Percentiles rank a stretch among this genome's conserved stretches.
Evolutionary conservation across 2,797 vertebrate genomes (phyloP).

Genomic region (Lepidocolaptes lacrymiger): DNA sequence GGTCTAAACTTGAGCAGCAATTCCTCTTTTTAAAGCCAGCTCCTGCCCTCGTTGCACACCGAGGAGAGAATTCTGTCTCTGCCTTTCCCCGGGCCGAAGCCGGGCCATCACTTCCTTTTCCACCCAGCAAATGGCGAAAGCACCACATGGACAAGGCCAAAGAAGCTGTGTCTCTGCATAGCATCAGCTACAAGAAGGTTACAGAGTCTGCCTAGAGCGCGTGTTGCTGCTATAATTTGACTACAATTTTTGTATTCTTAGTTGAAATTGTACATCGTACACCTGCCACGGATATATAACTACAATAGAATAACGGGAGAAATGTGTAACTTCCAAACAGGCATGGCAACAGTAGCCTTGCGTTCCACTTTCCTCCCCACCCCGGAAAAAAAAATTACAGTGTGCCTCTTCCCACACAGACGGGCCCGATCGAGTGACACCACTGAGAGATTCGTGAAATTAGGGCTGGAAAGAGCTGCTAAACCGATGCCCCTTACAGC

Average conservation of each 20-base stretch:
- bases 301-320: slow-evolving; percentile 44
- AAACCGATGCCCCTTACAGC: background rate
- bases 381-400: background rate
- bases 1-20: slow-evolving; percentile 59
- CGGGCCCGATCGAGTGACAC: background rate
- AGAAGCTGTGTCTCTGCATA: slow-evolving; percentile 54
- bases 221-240: slow-evolving; percentile 44
- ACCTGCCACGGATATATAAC: slow-evolving; percentile 53
- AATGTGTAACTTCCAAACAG: slow-evolving; percentile 31
- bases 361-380: background rate
- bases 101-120: background rate
- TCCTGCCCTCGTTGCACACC: background rate
- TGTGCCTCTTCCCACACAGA: background rate
- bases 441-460: background rate
- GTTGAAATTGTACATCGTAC: slow-evolving; percentile 55
- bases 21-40: background rate
- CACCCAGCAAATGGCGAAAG: slow-evolving; percentile 52
- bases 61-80: background rate
- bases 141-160: slow-evolving; percentile 48
- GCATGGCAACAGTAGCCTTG: background rate
- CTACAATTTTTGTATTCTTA: slow-evolving; percentile 51
- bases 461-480: slow-evolving; percentile 5
- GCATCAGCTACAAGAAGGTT: slow-evolving; percentile 65
- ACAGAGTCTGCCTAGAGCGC: slow-evolving; percentile 57
- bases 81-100: background rate